phyloP scores from a whole-genome alignment of 2,888 invertebrate species.

The Eueremaeus valkanovi region DNA sequence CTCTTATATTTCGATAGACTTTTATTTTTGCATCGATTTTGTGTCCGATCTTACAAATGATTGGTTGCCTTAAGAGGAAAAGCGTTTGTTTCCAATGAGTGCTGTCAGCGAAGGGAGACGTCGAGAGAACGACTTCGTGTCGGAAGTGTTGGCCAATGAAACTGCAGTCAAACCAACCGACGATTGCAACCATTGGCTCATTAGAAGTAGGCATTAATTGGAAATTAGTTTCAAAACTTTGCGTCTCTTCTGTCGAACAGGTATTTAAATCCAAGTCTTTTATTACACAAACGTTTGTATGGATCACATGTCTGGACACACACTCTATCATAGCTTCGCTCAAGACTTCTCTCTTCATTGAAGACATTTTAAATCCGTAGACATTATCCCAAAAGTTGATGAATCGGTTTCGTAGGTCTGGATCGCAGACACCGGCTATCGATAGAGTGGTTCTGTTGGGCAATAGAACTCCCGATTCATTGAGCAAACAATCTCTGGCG shows the following conservation, averaged over 20 bases:
- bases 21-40: conserved; percentile 42
- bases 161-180: conserved; percentile 74
- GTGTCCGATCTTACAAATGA: conserved; percentile 65
- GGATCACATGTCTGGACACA: conserved; percentile 62
- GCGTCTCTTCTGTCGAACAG: conserved; percentile 63
- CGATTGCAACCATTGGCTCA: conserved; percentile 70
- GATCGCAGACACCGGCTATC: conserved; percentile 72
- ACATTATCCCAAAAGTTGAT: conserved; percentile 88
- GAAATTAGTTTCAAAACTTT: conserved; percentile 65
- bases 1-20: conserved; percentile 34
- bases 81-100: conserved; percentile 96
- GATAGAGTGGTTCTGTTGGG: conserved; percentile 80
- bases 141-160: conserved; percentile 53
- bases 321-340: conserved; percentile 69
- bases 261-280: conserved; percentile 69
- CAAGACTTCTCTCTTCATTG: conserved; percentile 77
- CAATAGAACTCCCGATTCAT: conserved; percentile 68
- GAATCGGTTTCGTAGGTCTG: conserved; percentile 65
- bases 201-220: conserved; percentile 62
- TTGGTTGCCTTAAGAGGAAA: conserved; percentile 72
- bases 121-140: conserved; percentile 62
- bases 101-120: conserved; percentile 65
- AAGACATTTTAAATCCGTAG: conserved; percentile 88
- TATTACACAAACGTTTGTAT: conserved; percentile 60
- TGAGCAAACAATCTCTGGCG: conserved; percentile 75